Evolutionary conservation across 2,113 vertebrate genomes (phyloP).

Genomic region (Craseonycteris thonglongyai): DNA sequence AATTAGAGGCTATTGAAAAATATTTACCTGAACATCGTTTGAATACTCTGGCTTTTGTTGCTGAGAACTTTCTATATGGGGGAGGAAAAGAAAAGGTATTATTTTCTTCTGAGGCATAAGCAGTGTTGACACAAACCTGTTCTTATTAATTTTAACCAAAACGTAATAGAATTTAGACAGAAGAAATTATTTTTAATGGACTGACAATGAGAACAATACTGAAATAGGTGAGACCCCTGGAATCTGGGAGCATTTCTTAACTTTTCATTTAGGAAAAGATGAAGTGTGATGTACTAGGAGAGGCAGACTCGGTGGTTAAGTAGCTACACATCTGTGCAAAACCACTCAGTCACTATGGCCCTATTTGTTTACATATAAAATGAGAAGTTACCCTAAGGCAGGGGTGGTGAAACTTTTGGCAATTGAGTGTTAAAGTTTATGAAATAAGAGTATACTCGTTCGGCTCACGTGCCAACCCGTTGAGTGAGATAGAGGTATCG

Average conservation of each 20-base stretch:
- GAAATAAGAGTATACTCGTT: too few species aligned
- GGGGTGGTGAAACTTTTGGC: too few species aligned
- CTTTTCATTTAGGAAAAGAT: not conserved
- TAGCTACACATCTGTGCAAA: not conserved
- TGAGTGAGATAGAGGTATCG: too few species aligned
- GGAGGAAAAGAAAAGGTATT: not conserved
- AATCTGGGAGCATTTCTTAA: not conserved
- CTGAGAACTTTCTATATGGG: not conserved
- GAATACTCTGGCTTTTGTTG: not conserved
- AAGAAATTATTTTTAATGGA: not conserved
- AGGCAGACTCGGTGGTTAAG: not conserved
- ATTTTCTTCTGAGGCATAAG: not conserved
- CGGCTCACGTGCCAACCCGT: too few species aligned
- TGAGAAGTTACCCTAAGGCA: not conserved
- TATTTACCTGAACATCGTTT: constrained; percentile 44
- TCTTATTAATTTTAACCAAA: not conserved
- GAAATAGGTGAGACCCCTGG: not conserved
- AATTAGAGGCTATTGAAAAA: not conserved
- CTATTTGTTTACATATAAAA: not conserved
- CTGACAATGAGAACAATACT: not conserved
- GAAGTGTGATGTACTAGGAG: not conserved
- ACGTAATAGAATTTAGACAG: not conserved
- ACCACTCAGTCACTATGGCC: not conserved
- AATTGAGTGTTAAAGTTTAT: too few species aligned
- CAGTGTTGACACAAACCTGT: not conserved